Conservation (phyloP, 2,113 vertebrate genomes). For the Siniperca chuatsi region DNA sequence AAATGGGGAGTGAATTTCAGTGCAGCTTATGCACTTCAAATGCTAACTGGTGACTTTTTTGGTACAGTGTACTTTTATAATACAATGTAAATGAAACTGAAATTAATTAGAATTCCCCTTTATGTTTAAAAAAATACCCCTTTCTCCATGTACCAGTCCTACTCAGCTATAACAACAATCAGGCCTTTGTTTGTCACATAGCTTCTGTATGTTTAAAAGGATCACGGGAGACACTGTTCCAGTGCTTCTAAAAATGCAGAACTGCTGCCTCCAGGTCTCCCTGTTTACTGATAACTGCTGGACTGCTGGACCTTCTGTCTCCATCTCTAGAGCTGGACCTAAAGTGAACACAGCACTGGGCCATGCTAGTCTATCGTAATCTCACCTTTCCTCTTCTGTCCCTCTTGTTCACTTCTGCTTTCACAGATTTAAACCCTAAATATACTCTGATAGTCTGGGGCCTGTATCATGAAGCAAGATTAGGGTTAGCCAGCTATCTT, state of each 20-base stretch:
- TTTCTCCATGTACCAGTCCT: not conserved
- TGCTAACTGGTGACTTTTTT: not conserved
- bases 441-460: not conserved
- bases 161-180: not conserved
- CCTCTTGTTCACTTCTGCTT: not conserved
- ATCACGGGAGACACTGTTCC: slow-evolving; percentile 7
- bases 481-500: not conserved
- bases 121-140: not conserved
- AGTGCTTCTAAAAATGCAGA: slow-evolving; percentile 10
- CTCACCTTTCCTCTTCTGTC: not conserved
- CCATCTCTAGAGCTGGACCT: slow-evolving; percentile 16
- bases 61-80: too few species aligned
- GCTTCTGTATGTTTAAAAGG: slow-evolving; percentile 3
- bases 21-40: not conserved
- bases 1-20: not conserved
- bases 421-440: slow-evolving; percentile 4
- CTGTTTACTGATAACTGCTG: slow-evolving; percentile 37
- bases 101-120: not conserved
- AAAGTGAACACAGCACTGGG: slow-evolving; percentile 6
- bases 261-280: slow-evolving; percentile 10
- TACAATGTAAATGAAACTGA: not conserved
- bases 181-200: slow-evolving; percentile 2
- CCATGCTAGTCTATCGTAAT: not conserved
- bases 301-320: not conserved
- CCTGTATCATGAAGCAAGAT: not conserved